A percentile compares a stretch with the other conserved stretches of the same genome.
phyloP scores from a whole-genome alignment of 23 tunicate genomes.

The Styela clava region DNA sequence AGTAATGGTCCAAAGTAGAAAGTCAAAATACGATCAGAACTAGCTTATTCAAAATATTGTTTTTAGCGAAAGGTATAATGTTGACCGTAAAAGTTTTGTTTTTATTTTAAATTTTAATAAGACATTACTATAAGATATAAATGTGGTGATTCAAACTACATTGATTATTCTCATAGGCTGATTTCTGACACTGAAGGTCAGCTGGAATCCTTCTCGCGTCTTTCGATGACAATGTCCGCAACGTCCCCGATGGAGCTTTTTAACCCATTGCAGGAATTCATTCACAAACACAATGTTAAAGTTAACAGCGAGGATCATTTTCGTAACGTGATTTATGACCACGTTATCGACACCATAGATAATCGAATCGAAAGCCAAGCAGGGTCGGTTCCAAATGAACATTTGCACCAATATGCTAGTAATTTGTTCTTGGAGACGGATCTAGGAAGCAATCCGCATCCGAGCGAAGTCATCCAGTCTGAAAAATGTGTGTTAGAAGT shows the following conservation, averaged over 20 bases:
- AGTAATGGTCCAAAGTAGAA: too few species aligned
- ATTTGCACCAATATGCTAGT: conserved; percentile 13
- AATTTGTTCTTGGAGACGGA: background rate
- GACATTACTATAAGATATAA: too few species aligned
- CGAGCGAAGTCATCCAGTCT: conserved; percentile 12
- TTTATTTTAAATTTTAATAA: too few species aligned
- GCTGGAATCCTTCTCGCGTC: background rate
- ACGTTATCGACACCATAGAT: conserved; percentile 20
- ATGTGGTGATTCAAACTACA: too few species aligned
- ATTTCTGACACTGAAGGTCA: background rate
- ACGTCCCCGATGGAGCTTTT: conserved; percentile 6
- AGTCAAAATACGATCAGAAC: too few species aligned
- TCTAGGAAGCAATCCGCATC: background rate
- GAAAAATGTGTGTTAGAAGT: conserved; percentile 55
- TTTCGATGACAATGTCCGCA: background rate
- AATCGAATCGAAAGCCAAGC: conserved; percentile 16
- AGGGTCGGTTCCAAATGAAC: conserved; percentile 6
- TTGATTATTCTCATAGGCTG: background rate
- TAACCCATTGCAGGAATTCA: conserved; percentile 5
- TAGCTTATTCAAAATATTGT: too few species aligned
- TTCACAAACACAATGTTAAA: background rate
- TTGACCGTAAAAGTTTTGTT: background rate
- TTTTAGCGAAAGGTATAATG: background rate
- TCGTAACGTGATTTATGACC: background rate
- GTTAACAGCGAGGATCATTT: background rate